Conservation (phyloP, 2,113 vertebrate species). For the Orthonyx spaldingii region DNA sequence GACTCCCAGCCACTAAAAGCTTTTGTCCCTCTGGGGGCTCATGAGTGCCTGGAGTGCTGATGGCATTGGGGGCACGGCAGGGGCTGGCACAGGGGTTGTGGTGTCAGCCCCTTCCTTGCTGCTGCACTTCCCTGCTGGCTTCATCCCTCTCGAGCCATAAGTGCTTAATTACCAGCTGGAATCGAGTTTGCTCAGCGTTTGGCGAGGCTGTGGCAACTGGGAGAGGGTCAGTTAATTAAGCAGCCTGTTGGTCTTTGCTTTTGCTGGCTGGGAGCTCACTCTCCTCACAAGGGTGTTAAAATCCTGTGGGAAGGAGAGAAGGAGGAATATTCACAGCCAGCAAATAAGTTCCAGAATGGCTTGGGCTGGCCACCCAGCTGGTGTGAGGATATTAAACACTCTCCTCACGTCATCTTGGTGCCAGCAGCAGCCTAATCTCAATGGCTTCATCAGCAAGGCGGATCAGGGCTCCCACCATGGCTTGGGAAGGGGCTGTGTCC, state of each 20-base stretch:
- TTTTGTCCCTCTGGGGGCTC: neutral
- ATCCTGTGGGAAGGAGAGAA: neutral
- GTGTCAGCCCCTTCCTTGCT: neutral
- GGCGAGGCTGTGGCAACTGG: neutral
- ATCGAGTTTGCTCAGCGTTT: neutral
- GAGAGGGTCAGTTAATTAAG: constrained; percentile 13
- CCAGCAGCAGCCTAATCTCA: neutral
- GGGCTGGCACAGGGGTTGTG: neutral
- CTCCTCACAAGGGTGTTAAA: neutral
- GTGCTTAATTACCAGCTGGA: neutral
- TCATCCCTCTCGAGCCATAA: accelerated
- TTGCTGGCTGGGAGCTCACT: neutral
- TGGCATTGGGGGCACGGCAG: neutral
- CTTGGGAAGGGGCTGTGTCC: neutral
- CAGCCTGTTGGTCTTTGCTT: neutral
- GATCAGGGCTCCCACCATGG: neutral
- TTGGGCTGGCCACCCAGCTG: constrained; percentile 17
- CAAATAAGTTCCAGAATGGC: neutral
- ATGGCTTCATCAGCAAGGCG: neutral
- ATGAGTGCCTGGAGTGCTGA: neutral
- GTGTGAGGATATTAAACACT: neutral
- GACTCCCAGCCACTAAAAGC: neutral
- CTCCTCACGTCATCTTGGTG: neutral
- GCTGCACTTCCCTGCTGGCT: neutral
- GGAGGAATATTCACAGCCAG: neutral